Conservation (phyloP, 64 coral and sea anemone genomes). For the Montipora efflorescens region DNA sequence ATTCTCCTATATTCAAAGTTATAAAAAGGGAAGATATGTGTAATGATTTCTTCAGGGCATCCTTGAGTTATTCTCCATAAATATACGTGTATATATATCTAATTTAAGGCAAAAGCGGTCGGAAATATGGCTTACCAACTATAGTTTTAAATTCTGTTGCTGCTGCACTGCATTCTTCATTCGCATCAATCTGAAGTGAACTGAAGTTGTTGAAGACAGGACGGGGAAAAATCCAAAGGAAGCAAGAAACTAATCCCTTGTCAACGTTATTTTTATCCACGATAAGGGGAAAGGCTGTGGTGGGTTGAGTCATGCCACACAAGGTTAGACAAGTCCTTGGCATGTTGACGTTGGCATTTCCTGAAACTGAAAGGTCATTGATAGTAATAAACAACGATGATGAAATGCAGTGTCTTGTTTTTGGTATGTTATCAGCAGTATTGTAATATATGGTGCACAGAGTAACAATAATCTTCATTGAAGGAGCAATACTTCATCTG, state of each 20-base stretch:
- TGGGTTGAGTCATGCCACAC: slow-evolving; percentile 36
- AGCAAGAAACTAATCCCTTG: slow-evolving; percentile 19
- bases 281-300: slow-evolving; percentile 5
- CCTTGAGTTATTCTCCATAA: neutral
- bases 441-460: too few relatives aligned
- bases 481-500: too few relatives aligned
- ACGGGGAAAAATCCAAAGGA: slow-evolving; percentile 34
- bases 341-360: slow-evolving; percentile 35
- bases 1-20: neutral
- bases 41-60: neutral
- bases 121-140: neutral
- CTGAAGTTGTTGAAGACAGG: neutral
- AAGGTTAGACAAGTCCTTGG: neutral
- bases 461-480: too few relatives aligned
- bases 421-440: too few relatives aligned
- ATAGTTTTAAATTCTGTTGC: neutral
- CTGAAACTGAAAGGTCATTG: neutral
- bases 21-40: neutral
- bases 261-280: slow-evolving; percentile 39
- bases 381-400: too few relatives aligned
- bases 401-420: too few relatives aligned
- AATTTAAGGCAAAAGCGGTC: neutral
- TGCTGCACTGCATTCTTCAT: neutral
- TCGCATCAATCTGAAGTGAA: neutral
- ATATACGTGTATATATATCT: neutral